Evolutionary conservation across 2,113 vertebrate species (phyloP), one percentile per base, ranked within the genome.

Genomic region (Climacteris rufus): DNA sequence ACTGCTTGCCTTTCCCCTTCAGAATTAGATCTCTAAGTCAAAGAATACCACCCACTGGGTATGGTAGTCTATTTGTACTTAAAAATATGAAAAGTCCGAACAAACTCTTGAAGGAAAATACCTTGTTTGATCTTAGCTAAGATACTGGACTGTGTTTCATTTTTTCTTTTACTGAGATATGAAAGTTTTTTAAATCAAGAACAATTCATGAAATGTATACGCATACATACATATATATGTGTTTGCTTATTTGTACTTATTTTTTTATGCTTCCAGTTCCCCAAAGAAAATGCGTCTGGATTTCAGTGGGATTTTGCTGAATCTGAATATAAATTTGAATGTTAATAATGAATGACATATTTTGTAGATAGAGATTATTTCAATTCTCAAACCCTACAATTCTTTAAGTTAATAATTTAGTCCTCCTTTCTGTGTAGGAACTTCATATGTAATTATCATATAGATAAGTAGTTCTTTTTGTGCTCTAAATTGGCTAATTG

Each of bases 141-240:
- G 25, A 42, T 28, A 44, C 2, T 35, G 8, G 14, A 30, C 11
- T 31, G 10, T 40, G 22, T 60, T 39, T 83, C 7, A 52, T 20
- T 85, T 90, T 79, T 65, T 39, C 27, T 70, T 86, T 89, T 57
- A 71, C 11, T 49, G n/a, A 39, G 27, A 40, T 33, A 31, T 2
- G 25, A 33, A 83, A 70, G 7, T 28, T n/a, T 79, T 61, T 87
- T 20, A 83, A 87, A 76, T 78, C 15, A 82, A 52, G 15, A 80
- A 44, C 6, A 45, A 24, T 15, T 13, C 49, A 81, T 35, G 35
- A 77, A 81, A 64, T 28, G 1, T 50, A 56, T 7, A 45, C 4
- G 42, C 16, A 37, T 7, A 40, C 4, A 45, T 1, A 44, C 0
- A 37, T 2, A 25, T 8, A 19, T 30, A 13, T 47, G 13, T 42